These are phyloP conservation scores for Agriopis leucophaearia DNA, from an alignment of 2,888 invertebrate genomes.

Conservation along the genomic window DNA sequence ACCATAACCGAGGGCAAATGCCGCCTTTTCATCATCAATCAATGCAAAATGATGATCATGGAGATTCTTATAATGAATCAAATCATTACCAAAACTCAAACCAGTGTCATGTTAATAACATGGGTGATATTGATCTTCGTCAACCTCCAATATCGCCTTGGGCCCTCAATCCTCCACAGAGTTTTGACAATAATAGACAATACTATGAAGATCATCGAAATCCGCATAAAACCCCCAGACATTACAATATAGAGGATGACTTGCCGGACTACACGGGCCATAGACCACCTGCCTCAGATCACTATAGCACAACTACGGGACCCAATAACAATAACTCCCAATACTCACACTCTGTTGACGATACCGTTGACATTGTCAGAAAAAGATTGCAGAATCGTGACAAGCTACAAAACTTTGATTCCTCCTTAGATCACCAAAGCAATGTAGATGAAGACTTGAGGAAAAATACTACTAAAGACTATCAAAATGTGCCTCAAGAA, in stretches of 20 bases:
- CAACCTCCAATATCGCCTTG: slow-evolving; percentile 54
- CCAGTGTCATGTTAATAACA: slow-evolving; percentile 62
- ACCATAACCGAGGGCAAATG: slow-evolving; percentile 50
- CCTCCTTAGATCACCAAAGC: slow-evolving; percentile 47
- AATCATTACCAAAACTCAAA: slow-evolving; percentile 52
- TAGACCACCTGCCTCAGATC: slow-evolving; percentile 79
- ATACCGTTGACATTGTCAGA: slow-evolving; percentile 78
- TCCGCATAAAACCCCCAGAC: slow-evolving; percentile 54
- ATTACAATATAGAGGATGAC: slow-evolving; percentile 55
- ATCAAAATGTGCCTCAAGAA: slow-evolving; percentile 53
- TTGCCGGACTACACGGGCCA: slow-evolving; percentile 69
- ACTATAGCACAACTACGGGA: slow-evolving; percentile 70
- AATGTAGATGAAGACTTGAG: slow-evolving; percentile 50
- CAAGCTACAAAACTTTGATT: slow-evolving; percentile 54
- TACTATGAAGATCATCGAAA: slow-evolving; percentile 60
- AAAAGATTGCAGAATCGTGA: slow-evolving; percentile 73
- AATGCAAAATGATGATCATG: slow-evolving; percentile 53
- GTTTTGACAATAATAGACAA: slow-evolving; percentile 52
- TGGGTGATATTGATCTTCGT: slow-evolving; percentile 75
- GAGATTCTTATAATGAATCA: slow-evolving; percentile 43
- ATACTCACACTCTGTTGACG: slow-evolving; percentile 77
- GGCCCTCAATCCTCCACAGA: slow-evolving; percentile 50
- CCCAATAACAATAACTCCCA: slow-evolving; percentile 71
- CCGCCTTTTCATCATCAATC: slow-evolving; percentile 51
- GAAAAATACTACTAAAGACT: slow-evolving; percentile 47